Evolutionary conservation across 2,888 invertebrate genomes (phyloP), one percentile per base, ranked within the genome.

Genomic region (Ophion slaviceki): DNA sequence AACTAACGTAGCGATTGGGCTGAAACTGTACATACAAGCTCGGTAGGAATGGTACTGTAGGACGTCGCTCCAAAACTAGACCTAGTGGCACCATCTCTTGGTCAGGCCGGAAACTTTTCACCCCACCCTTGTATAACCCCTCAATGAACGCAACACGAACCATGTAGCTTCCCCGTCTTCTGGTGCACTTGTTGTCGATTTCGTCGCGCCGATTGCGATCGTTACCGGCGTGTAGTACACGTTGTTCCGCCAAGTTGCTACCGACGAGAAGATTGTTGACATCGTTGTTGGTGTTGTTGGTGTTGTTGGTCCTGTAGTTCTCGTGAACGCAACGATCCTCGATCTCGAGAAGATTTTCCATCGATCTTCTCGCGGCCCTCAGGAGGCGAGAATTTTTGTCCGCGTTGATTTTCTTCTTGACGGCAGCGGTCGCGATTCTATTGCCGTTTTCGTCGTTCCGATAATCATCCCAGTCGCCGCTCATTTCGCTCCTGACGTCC

Each of bases 401-500:
- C 0, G 95, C 86, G 32, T 89, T 91, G 10, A 86, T 94, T 45
- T 95, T 95, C 45, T 53, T 53, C 53, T 53, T 53, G 53, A 53
- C 53, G 17, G 53, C 53, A 14, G 53, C 53, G 14, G 53, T 17
- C 4, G 53, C 53, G 53, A 96, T 94, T 14, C 95, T 94, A 89
- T 96, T 96, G 64, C 96, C 96, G 89, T 96, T 96, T 90, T 96
- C 95, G 84, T 96, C 96, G 85, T 95, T 95, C 87, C 53, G 14
- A 53, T 95, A 93, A 64, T 93, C 96, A 87, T 96, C 96, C 96
- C 96, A 96, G 80, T 95, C 95, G 5, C 14, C 53, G 90, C 96
- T 95, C 70, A 96, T 95, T 84, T 96, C 96, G 32, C 96, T 95
- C 70, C 96, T 95, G 17, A 97, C 96, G 91, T 97, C 97, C 90